These are phyloP conservation scores for Emydura subglobosa DNA, from an alignment of 2,113 vertebrate genomes.

Conservation along the genomic window DNA sequence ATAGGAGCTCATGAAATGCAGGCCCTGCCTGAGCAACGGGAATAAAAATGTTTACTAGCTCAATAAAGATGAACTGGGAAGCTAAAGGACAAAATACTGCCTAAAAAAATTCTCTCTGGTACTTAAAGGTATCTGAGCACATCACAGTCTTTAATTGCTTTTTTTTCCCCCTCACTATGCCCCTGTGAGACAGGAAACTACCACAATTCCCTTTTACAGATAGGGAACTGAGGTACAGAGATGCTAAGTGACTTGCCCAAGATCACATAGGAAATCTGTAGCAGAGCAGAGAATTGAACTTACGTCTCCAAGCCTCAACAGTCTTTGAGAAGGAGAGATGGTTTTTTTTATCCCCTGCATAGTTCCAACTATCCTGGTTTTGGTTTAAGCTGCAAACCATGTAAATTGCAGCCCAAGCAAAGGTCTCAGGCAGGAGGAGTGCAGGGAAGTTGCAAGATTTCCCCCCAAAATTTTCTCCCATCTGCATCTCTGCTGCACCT, in stretches of 20 bases:
- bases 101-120: not conserved
- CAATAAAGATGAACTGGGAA: not conserved
- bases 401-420: not conserved
- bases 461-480: not conserved
- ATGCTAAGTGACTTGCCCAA: not conserved
- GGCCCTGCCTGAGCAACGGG: not conserved
- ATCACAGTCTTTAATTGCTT: not conserved
- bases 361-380: not conserved
- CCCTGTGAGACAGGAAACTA: not conserved
- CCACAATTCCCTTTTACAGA: not conserved
- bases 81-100: not conserved
- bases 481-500: not conserved
- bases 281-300: too few relatives aligned
- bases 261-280: not conserved
- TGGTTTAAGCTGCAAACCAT: not conserved
- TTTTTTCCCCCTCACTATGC: not conserved
- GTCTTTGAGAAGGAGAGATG: not conserved
- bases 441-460: not conserved
- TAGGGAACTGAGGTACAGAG: not conserved
- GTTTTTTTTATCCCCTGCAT: not conserved
- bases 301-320: not conserved
- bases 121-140: not conserved
- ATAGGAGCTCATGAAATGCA: accelerated
- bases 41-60: not conserved
- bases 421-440: accelerated